Evolutionary conservation across 2,888 invertebrate genomes (phyloP).

Genomic region (Plagodis dolabraria): DNA sequence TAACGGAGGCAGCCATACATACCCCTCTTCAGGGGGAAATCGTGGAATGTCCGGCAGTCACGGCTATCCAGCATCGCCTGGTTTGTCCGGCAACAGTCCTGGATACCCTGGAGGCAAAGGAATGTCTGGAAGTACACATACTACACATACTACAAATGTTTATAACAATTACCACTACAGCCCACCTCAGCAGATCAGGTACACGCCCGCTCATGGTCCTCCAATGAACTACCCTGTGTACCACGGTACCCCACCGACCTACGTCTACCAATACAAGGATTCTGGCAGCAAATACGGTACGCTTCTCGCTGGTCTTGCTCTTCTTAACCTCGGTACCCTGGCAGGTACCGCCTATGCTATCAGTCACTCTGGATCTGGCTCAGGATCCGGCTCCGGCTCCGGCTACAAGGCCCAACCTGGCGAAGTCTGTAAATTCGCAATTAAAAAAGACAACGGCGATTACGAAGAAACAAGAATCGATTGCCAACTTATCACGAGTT

Average conservation of each 20-base stretch:
- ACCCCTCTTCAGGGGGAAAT: constrained; percentile 41
- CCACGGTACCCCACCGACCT: constrained; percentile 66
- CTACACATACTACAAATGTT: constrained; percentile 54
- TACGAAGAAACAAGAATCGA: constrained; percentile 76
- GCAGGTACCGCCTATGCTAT: constrained; percentile 57
- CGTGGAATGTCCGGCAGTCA: constrained; percentile 35
- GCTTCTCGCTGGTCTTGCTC: constrained; percentile 67
- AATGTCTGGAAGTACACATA: constrained; percentile 30
- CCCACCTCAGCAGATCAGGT: constrained; percentile 70
- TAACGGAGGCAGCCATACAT: constrained; percentile 43
- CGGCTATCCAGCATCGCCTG: constrained; percentile 42
- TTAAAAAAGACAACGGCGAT: constrained; percentile 72
- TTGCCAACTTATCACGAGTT: constrained; percentile 71
- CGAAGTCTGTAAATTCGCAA: constrained; percentile 72
- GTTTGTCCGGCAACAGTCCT: constrained; percentile 24
- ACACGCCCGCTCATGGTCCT: constrained; percentile 56
- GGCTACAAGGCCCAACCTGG: constrained; percentile 63
- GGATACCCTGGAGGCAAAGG: constrained; percentile 41
- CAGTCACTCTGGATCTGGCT: constrained; percentile 40
- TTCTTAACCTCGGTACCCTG: constrained; percentile 72
- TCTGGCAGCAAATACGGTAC: constrained; percentile 77
- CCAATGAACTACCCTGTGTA: constrained; percentile 68
- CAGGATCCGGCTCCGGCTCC: constrained; percentile 21
- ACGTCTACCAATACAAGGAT: constrained; percentile 72
- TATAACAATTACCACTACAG: constrained; percentile 69